phyloP scores from a whole-genome alignment of 2,797 vertebrate genomes.

The Jordanella pulchra region DNA sequence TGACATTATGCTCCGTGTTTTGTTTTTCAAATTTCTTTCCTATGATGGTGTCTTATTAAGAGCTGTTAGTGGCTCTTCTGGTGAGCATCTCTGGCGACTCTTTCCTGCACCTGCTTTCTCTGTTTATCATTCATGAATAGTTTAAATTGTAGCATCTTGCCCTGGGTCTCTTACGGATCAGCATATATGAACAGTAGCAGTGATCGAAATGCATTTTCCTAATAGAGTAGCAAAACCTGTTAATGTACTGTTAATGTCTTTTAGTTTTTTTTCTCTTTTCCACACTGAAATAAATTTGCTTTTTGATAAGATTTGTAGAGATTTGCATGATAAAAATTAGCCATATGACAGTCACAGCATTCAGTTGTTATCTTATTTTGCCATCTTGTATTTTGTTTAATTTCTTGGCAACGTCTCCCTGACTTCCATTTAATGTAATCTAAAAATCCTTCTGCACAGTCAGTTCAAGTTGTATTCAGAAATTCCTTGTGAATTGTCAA shows the following conservation, averaged over 20 bases:
- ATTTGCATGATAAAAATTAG: background rate
- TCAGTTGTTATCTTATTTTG: background rate
- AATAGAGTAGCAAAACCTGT: background rate
- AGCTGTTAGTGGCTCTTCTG: conserved; percentile 56
- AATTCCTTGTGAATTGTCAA: background rate
- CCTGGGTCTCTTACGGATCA: conserved; percentile 23
- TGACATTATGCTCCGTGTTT: conserved; percentile 16
- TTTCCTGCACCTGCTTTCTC: conserved; percentile 70
- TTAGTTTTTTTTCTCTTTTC: background rate
- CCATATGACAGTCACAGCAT: background rate
- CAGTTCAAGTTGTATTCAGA: background rate
- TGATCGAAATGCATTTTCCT: background rate
- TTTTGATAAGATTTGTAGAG: background rate
- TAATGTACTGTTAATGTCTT: background rate
- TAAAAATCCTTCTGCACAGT: background rate
- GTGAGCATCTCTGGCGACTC: conserved; percentile 49
- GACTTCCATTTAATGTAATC: background rate
- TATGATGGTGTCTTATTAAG: conserved; percentile 48
- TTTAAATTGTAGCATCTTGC: conserved; percentile 66
- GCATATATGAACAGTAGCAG: conserved; percentile 1
- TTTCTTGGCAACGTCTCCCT: background rate
- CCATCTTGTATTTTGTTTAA: background rate
- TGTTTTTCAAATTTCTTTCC: conserved; percentile 23
- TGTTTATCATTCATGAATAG: conserved; percentile 76
- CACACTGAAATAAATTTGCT: background rate